phyloP scores from a whole-genome alignment of 2,113 vertebrate genomes.

The Dipodomys spectabilis region DNA sequence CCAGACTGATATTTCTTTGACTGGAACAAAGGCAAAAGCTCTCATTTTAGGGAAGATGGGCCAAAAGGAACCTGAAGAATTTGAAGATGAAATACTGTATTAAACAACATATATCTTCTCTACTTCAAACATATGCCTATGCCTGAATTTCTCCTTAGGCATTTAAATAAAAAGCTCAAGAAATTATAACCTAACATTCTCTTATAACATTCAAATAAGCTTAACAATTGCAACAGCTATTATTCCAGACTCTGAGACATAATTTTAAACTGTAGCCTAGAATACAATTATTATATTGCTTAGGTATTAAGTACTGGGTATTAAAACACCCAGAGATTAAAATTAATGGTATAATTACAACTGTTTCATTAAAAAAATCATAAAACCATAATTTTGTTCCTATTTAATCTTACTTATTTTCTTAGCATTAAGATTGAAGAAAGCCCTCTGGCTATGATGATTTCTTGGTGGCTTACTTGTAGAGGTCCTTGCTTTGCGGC shows the following conservation, averaged over 20 bases:
- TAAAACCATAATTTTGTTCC: conserved; percentile 53
- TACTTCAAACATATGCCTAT: conserved; percentile 19
- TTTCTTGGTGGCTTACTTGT: not conserved
- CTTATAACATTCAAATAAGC: conserved; percentile 57
- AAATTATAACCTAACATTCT: conserved; percentile 38
- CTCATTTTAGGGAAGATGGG: not conserved
- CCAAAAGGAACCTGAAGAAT: conserved; percentile 39
- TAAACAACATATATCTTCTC: conserved; percentile 39
- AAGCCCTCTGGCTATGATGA: not conserved
- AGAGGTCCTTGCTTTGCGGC: not conserved
- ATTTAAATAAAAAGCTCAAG: conserved; percentile 51
- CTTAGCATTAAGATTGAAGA: conserved; percentile 50
- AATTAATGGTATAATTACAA: conserved; percentile 51
- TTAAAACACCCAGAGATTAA: conserved; percentile 59
- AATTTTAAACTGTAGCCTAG: conserved; percentile 49
- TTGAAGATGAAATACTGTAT: conserved; percentile 37
- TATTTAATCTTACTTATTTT: conserved; percentile 62
- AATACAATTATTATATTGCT: conserved; percentile 52
- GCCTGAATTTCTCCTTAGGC: conserved; percentile 1
- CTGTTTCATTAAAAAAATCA: conserved; percentile 22
- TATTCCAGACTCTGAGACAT: conserved; percentile 38
- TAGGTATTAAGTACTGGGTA: conserved; percentile 25
- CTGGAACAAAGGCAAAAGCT: conserved; percentile 25
- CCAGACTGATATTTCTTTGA: conserved; percentile 8
- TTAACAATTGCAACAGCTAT: conserved; percentile 54